Base-by-base conservation (phyloP, 2,888 invertebrate species). In the Pimpla rufipes region DNA sequence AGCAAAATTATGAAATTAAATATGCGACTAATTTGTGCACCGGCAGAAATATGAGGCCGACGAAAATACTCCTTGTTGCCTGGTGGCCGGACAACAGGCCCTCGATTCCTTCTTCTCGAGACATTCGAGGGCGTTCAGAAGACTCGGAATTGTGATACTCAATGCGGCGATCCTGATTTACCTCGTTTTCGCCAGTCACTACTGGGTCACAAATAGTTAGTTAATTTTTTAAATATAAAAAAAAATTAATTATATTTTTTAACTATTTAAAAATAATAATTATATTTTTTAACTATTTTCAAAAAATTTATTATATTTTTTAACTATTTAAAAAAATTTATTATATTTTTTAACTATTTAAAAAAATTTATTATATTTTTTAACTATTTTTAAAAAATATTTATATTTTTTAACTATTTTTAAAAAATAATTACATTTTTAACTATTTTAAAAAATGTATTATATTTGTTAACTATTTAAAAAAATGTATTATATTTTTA, bases 191-290 rank as follows among this genome's bases (percentile, higher is more conserved):
- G 93, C 93, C 0, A 89, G 85, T 7, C 5, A 89, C n/a, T 87
- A 92, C 83, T 93, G 92, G 92, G 77, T 62, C 10, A 84, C 84
- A 0, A 76, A 88, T 16, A 83, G 91, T 91, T 67, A 75, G 90
- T 88, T 21, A 37, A 35, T 10, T n/a, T n/a, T n/a, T n/a, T 37
- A 1, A 5, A 7, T n/a, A 4, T n/a, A 7, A 35, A 42, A 64
- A 42, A 66, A 23, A 11, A 21, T 23, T 23, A 23, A 11, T 55
- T 55, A 23, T 11, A 0, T 23, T 4, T n/a, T 13, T 13, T 13
- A 59, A n/a, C n/a, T n/a, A n/a, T n/a, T n/a, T n/a, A n/a, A n/a
- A 0, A 76, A 88, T 16, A 83, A 91, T 91, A 66, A 75, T 90
- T 88, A 21, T 23, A 35, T 10, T n/a, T n/a, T n/a, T n/a, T 37